These are phyloP conservation scores for Macrobrachium nipponense DNA, from an alignment of 1,140 invertebrate species.

Conservation along the genomic window DNA sequence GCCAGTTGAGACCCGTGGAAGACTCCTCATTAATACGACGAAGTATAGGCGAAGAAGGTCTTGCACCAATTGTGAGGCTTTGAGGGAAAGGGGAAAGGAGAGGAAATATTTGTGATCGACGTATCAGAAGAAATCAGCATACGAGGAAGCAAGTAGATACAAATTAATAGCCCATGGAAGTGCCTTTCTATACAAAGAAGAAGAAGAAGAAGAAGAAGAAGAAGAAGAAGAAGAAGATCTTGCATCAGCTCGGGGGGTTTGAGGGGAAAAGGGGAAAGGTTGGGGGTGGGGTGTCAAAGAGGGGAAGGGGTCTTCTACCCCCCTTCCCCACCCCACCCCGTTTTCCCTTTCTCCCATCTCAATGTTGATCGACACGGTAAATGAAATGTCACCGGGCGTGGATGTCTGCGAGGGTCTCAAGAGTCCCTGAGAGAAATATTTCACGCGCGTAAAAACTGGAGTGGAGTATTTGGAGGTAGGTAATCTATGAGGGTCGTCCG, in stretches of 20 bases:
- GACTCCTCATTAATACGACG: not conserved
- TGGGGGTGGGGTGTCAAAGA: not conserved
- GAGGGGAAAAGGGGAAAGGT: not conserved
- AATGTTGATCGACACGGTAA: constrained; percentile 31
- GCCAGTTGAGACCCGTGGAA: not conserved
- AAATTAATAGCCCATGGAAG: too few species aligned
- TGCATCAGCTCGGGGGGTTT: not conserved
- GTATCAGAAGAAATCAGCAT: too few species aligned
- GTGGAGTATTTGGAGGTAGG: constrained; percentile 30
- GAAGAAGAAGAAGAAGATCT: not conserved
- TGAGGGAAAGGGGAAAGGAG: not conserved
- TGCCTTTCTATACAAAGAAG: too few species aligned
- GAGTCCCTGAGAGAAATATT: constrained; percentile 25
- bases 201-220: too few species aligned
- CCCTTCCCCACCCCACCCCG: not conserved
- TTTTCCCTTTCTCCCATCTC: not conserved
- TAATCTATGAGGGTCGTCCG: constrained; percentile 43
- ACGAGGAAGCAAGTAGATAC: too few species aligned
- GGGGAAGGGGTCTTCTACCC: not conserved
- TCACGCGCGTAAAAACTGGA: constrained; percentile 4
- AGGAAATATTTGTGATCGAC: not conserved
- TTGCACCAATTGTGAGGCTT: not conserved
- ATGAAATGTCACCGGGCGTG: constrained; percentile 36
- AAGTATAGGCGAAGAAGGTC: not conserved
- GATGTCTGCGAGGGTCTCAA: not conserved